Conservation (phyloP, 2,888 invertebrate species). For the Scaptomyza caliginosa region DNA sequence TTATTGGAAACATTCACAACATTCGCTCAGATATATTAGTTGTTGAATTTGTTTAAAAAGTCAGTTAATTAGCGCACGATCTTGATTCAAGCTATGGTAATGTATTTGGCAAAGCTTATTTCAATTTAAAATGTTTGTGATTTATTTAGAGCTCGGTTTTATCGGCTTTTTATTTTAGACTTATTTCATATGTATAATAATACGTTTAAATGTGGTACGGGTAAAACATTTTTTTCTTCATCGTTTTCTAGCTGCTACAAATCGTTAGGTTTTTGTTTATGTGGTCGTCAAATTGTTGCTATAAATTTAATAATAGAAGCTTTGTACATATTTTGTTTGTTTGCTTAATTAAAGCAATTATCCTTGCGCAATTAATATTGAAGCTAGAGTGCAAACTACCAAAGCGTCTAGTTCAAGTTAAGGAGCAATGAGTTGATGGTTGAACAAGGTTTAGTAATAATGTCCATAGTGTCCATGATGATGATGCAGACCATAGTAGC, state of each 20-base stretch:
- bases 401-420: slow-evolving; percentile 52
- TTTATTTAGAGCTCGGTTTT: slow-evolving; percentile 18
- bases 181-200: slow-evolving; percentile 51
- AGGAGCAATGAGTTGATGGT: slow-evolving; percentile 5
- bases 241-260: slow-evolving; percentile 17
- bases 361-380: slow-evolving; percentile 61
- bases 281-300: slow-evolving; percentile 11
- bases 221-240: slow-evolving; percentile 22
- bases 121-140: slow-evolving; percentile 52
- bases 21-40: slow-evolving; percentile 4
- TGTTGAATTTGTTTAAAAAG: slow-evolving; percentile 52
- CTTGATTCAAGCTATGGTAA: slow-evolving; percentile 18
- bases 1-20: slow-evolving; percentile 20
- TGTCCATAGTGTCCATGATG: slow-evolving; percentile 79
- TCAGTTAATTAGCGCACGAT: slow-evolving; percentile 57
- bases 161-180: slow-evolving; percentile 38
- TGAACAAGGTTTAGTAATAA: slow-evolving; percentile 64
- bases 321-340: slow-evolving; percentile 32
- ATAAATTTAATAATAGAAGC: slow-evolving; percentile 34
- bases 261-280: slow-evolving; percentile 20
- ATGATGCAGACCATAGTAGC: slow-evolving; percentile 73
- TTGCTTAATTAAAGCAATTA: slow-evolving; percentile 74
- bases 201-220: slow-evolving; percentile 41
- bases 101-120: slow-evolving; percentile 53
- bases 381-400: slow-evolving; percentile 62